These are phyloP conservation scores for Agrotis clavis DNA, from an alignment of 2,888 invertebrate genomes.

Conservation along the genomic window DNA sequence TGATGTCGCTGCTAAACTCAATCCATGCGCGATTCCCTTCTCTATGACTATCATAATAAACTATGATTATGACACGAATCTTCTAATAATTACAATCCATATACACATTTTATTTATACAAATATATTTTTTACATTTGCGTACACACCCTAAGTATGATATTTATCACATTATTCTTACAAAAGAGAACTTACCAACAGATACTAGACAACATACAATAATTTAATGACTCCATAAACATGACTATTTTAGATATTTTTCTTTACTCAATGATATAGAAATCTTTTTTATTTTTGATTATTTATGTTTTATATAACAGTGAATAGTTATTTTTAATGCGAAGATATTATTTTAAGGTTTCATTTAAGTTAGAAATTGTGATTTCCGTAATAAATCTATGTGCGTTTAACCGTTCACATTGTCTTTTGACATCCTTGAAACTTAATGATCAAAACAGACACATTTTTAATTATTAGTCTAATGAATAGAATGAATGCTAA, in stretches of 20 bases:
- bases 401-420: not conserved
- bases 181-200: conserved; percentile 75
- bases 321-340: conserved; percentile 42
- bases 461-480: not conserved
- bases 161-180: conserved; percentile 85
- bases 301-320: conserved; percentile 60
- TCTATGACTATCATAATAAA: conserved; percentile 61
- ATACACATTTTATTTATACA: conserved; percentile 75
- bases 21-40: conserved; percentile 48
- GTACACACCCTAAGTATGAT: conserved; percentile 78
- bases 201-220: conserved; percentile 83
- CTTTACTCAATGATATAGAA: conserved; percentile 58
- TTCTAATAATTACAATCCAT: conserved; percentile 79
- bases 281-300: conserved; percentile 54
- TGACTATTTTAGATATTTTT: conserved; percentile 74
- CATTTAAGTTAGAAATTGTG: conserved; percentile 11
- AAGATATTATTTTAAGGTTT: conserved; percentile 22
- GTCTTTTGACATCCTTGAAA: not conserved
- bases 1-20: conserved; percentile 32
- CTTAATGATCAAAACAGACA: no score
- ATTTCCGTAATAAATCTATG: not conserved
- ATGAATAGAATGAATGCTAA: not conserved
- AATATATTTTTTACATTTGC: conserved; percentile 75
- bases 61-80: conserved; percentile 79
- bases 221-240: conserved; percentile 85